Evolutionary conservation across 2,113 vertebrate species (phyloP).

Genomic region (Chlorodrepanis virens): DNA sequence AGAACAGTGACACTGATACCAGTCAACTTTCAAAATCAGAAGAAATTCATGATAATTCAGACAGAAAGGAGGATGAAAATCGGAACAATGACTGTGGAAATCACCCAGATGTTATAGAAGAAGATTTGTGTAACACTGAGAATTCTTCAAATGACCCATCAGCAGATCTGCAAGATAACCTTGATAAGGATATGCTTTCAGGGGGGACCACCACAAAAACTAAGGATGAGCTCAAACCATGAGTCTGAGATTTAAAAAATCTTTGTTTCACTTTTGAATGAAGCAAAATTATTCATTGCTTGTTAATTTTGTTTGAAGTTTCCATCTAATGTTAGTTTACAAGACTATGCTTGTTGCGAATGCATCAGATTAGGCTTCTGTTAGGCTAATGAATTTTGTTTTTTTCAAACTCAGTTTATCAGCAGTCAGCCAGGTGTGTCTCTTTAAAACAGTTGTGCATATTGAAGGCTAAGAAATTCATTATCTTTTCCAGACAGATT

Average conservation of each 20-base stretch:
- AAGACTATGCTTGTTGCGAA: neutral
- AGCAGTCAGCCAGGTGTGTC: neutral
- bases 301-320: slow-evolving; percentile 39
- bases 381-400: neutral
- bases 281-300: neutral
- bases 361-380: slow-evolving; percentile 18
- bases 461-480: neutral
- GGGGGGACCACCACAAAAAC: neutral
- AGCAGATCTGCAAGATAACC: neutral
- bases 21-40: slow-evolving; percentile 20
- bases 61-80: slow-evolving; percentile 55
- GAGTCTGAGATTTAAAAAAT: neutral
- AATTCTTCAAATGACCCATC: neutral
- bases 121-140: slow-evolving; percentile 8
- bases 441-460: slow-evolving; percentile 18
- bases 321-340: neutral
- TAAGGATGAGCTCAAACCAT: slow-evolving; percentile 32
- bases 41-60: neutral
- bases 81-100: slow-evolving; percentile 15
- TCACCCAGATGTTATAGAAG: neutral
- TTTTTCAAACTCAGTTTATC: slow-evolving; percentile 39
- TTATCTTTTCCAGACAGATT: slow-evolving; percentile 11
- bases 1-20: neutral
- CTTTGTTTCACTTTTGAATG: slow-evolving; percentile 11
- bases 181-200: neutral